A percentile compares a stretch with the other conserved stretches of the same genome.
Evolutionary conservation across 2,797 vertebrate species (phyloP).

Genomic region (Apodemus agrarius): DNA sequence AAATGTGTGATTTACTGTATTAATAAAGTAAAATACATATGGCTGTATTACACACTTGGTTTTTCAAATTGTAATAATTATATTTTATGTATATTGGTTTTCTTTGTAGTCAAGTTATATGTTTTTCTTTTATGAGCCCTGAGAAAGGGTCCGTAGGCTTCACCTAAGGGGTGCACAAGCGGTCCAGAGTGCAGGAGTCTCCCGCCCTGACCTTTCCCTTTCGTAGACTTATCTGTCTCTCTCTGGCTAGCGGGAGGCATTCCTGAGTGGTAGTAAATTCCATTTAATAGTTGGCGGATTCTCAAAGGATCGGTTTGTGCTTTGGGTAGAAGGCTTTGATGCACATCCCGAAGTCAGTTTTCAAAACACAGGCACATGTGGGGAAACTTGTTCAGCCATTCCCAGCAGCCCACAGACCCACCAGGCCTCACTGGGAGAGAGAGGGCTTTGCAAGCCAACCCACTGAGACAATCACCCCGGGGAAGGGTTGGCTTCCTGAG

Average conservation of each 20-base stretch:
- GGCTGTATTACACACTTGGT: slow-evolving; percentile 5
- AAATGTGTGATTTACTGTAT: slow-evolving; percentile 41
- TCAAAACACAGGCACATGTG: slow-evolving; percentile 1
- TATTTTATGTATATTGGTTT: slow-evolving; percentile 57
- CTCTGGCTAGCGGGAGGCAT: slow-evolving; percentile 34
- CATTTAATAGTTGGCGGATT: slow-evolving; percentile 56
- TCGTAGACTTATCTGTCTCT: background rate
- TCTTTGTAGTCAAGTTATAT: background rate
- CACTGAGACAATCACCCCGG: background rate
- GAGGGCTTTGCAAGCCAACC: background rate
- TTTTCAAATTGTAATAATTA: slow-evolving; percentile 50
- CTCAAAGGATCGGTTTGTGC: slow-evolving; percentile 49
- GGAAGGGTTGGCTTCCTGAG: background rate
- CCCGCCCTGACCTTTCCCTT: background rate
- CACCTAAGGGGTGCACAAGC: background rate
- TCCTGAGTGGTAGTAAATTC: slow-evolving; percentile 45
- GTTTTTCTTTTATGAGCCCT: slow-evolving; percentile 36
- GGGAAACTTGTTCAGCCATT: slow-evolving; percentile 21
- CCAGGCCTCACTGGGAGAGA: background rate
- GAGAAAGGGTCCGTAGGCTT: background rate
- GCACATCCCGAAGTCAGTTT: background rate
- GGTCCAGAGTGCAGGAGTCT: background rate
- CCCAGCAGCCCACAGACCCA: background rate
- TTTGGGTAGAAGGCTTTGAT: slow-evolving; percentile 58
- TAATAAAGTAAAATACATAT: slow-evolving; percentile 48